Evolutionary conservation across 2,888 invertebrate genomes (phyloP).

Genomic region (Mythimna ferrago): DNA sequence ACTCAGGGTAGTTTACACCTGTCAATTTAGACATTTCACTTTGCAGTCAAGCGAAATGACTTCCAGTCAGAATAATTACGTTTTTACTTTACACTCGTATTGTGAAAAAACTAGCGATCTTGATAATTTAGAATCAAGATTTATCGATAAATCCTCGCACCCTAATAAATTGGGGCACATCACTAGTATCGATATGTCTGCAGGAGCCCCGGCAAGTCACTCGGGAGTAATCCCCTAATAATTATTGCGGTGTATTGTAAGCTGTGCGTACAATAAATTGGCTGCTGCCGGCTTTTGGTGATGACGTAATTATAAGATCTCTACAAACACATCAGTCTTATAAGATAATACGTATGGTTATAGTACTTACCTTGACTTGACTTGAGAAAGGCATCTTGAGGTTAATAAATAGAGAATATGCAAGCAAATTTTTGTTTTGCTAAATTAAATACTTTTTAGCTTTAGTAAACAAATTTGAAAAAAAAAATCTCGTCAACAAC

Average conservation of each 20-base stretch:
- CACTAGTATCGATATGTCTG: conserved; percentile 64
- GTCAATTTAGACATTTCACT: conserved; percentile 30
- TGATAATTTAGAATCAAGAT: conserved; percentile 41
- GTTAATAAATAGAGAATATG: background rate
- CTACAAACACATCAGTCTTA: conserved; percentile 50
- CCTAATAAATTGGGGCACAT: conserved; percentile 51
- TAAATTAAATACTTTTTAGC: too few species aligned
- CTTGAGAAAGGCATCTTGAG: background rate
- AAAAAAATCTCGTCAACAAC: too few species aligned
- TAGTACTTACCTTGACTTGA: conserved; percentile 11
- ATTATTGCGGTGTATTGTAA: conserved; percentile 70
- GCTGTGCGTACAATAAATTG: conserved; percentile 61
- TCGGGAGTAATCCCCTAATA: conserved; percentile 74
- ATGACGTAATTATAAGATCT: conserved; percentile 53
- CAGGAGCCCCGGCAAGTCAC: conserved; percentile 60
- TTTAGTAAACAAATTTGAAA: too few species aligned
- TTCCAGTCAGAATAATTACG: conserved; percentile 41
- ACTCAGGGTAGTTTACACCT: conserved; percentile 26
- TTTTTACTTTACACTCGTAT: conserved; percentile 39
- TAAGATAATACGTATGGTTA: conserved; percentile 40
- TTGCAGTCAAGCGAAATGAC: conserved; percentile 11
- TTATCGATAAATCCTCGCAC: conserved; percentile 47
- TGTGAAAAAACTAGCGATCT: conserved; percentile 31
- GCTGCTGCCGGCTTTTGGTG: conserved; percentile 47
- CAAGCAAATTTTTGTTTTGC: too few species aligned